A percentile compares a stretch with the other conserved stretches of the same genome.
These are phyloP conservation scores for Sebastes kiyomatsui DNA, from an alignment of 2,797 vertebrate genomes.

Conservation along the genomic window DNA sequence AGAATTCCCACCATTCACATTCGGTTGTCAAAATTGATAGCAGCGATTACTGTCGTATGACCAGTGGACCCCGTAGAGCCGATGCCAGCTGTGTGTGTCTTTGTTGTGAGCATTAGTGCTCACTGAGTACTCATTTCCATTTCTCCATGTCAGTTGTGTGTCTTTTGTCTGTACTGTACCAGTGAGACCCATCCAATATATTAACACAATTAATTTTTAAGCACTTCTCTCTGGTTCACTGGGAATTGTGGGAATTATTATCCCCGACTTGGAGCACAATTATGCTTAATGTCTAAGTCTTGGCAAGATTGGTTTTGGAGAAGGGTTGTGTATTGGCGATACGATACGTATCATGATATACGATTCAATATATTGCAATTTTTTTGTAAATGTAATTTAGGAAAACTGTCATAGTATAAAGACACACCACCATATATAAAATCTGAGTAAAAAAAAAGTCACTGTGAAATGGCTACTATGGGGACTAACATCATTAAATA, in stretches of 20 bases:
- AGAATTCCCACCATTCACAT: not conserved
- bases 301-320: slow-evolving; percentile 10
- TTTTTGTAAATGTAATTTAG: not conserved
- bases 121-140: not conserved
- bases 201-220: slow-evolving; percentile 28
- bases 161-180: slow-evolving; percentile 3
- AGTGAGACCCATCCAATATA: slow-evolving; percentile 16
- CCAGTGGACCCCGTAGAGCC: slow-evolving; percentile 27
- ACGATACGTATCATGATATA: not conserved
- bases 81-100: slow-evolving; percentile 8
- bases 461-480: not conserved
- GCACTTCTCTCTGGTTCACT: slow-evolving; percentile 27
- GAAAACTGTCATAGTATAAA: not conserved
- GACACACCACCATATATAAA: not conserved
- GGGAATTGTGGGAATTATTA: slow-evolving; percentile 40
- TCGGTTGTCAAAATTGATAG: slow-evolving; percentile 23
- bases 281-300: slow-evolving; percentile 17
- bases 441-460: not conserved
- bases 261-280: not conserved
- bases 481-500: not conserved
- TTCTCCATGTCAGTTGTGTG: not conserved
- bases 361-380: too few relatives aligned
- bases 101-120: not conserved
- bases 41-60: slow-evolving; percentile 19
- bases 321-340: not conserved